A percentile compares a stretch with the other conserved stretches of the same genome.
phyloP scores from a whole-genome alignment of 2,888 invertebrate species.

The Dendrolimus pini region DNA sequence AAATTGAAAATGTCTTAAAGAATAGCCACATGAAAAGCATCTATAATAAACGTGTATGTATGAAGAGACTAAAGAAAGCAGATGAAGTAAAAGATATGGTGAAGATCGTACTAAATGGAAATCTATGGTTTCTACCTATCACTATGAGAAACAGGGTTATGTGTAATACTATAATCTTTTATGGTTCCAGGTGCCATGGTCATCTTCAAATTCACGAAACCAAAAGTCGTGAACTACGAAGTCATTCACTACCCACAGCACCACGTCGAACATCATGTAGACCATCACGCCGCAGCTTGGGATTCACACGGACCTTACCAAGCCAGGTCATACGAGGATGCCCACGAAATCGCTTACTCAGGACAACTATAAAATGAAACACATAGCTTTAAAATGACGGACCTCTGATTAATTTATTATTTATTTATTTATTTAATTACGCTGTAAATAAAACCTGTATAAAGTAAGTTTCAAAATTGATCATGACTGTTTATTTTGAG shows the following conservation, averaged over 20 bases:
- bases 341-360: conserved; percentile 78
- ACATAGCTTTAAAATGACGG: conserved; percentile 46
- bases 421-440: conserved; percentile 63
- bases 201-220: conserved; percentile 91
- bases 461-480: conserved; percentile 56
- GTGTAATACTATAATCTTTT: too few species aligned
- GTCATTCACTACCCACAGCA: conserved; percentile 89
- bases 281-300: conserved; percentile 74
- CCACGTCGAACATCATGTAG: conserved; percentile 81
- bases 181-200: conserved; percentile 79
- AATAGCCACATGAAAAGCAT: too few species aligned
- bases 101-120: too few species aligned
- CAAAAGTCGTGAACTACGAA: conserved; percentile 91
- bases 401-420: conserved; percentile 67
- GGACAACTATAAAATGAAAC: conserved; percentile 56
- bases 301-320: conserved; percentile 78
- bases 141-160: too few species aligned
- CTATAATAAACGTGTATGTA: too few species aligned
- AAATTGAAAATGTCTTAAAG: too few species aligned
- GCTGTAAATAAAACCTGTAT: conserved; percentile 65
- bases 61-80: too few species aligned
- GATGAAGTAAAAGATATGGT: too few species aligned
- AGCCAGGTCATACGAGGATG: conserved; percentile 75
- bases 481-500: conserved; percentile 25
- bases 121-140: too few species aligned